Base-by-base conservation (phyloP, 2,113 vertebrate species). In the Chionomys nivalis region DNA sequence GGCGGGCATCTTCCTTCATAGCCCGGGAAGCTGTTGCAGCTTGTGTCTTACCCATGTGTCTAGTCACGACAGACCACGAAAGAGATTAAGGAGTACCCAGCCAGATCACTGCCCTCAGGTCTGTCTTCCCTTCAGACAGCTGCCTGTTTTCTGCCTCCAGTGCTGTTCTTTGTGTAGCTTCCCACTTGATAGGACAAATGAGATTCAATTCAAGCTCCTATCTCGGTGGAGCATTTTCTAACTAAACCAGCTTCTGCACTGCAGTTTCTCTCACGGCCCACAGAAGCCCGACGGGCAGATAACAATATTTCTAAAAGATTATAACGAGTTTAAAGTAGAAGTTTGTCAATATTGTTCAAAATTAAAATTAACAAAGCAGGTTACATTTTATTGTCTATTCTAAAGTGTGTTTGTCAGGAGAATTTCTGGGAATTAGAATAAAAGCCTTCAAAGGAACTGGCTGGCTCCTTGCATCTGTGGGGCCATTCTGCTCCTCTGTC, bases 221-320 rank as follows among this genome's bases (percentile, higher is more conserved):
- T 42, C 33, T 58, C 24, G 5, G 24, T 11, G 36, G 31, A 23
- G 16, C 19, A 24, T 91, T 65, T 93, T 92, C 91, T 94, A 52
- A 58, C 49, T 44, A 79, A 52, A 4, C 65, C 47, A 10, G 9
- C 77, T 63, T 91, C 58, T 72, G 2, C 36, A n/a, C 87, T 86
- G 79, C n/a, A 44, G 17, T 93, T 87, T 94, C 61, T 78, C 73
- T 8, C 58, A 47, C 12, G 89, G 14, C 63, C 86, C 87, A 86
- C 73, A 36, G 77, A 93, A 78, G 63, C 19, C 63, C 52, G n/a
- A 90, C 78, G 12, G 9, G 4, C 26, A 52, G 24, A 39, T 61
- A 90, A 70, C 24, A 90, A 7, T 47, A 72, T 66, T 90, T 96
- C 58, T 61, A 58, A 88, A 91, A 63, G 66, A 87, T 26, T 47